Base-by-base conservation (phyloP, 1,140 invertebrate species). In the Saccostrea glomerata region DNA sequence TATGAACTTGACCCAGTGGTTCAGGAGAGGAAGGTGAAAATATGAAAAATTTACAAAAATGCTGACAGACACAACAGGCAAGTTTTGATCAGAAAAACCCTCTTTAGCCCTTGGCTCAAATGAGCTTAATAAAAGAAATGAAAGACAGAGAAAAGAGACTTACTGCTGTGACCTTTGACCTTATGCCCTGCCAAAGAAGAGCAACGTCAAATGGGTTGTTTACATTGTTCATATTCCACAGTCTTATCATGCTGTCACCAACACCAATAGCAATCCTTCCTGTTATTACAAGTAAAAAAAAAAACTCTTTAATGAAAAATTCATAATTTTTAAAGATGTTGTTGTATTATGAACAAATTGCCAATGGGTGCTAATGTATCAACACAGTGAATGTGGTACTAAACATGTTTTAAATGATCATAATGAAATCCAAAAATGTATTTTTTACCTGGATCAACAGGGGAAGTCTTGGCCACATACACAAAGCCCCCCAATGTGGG, bases 121-220 rank as follows among this genome's bases (percentile, higher is more conserved):
- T n/a, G 9, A 23, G 25, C 9, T 36, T 30, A 40, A 30, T 30
- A 40, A 30, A 23, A 30, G 20, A 82, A 82, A 23, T 36, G 25
- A 82, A 82, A 82, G 73, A 36, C 2, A 30, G 30, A 36, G 17
- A n/a, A n/a, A 36, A 5, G 9, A 54, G 17, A 95, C 95, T 95
- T 95, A 97, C 96, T 17, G 96, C 93, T 87, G 97, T 96, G 58
- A 98, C 96, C 95, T 97, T 97, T 25, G 96, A 96, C 92, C 96
- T 96, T 13, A 97, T 96, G 88, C 97, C 97, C 90, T 97, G 96
- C 96, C 97, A 97, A 54, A 96, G 95, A 17, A 90, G 92, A 0
- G 92, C 92, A 55, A 97, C 94, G 85, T 96, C 95, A 87, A 96
- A 95, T 11, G 88, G 56, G 25, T 92, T 92, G 6, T 85, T 85